Evolutionary conservation across 2,888 invertebrate genomes (phyloP).

Genomic region (Drosophila pegasa): DNA sequence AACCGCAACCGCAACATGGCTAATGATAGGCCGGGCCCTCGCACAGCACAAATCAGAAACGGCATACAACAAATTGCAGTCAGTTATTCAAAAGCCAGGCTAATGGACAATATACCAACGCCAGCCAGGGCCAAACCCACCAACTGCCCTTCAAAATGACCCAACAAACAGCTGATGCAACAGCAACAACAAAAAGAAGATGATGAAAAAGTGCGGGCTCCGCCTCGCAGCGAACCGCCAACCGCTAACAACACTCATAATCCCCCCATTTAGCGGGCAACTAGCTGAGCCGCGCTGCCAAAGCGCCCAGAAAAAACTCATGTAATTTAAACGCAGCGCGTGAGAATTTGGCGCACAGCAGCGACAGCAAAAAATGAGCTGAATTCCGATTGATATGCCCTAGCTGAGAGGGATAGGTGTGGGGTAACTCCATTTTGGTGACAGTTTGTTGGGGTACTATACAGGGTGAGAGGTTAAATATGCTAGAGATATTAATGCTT

Average conservation of each 20-base stretch:
- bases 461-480: no score
- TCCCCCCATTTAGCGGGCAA: slow-evolving; percentile 73
- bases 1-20: slow-evolving; percentile 34
- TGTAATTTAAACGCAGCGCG: slow-evolving; percentile 71
- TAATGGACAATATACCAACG: slow-evolving; percentile 28
- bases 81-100: slow-evolving; percentile 50
- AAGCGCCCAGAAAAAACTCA: slow-evolving; percentile 36
- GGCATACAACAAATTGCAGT: slow-evolving; percentile 55
- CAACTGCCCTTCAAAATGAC: slow-evolving; percentile 44
- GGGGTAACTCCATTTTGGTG: background rate
- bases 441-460: background rate
- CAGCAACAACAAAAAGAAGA: background rate
- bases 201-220: slow-evolving; percentile 18
- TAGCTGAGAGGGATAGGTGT: background rate
- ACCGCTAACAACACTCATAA: slow-evolving; percentile 76
- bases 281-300: slow-evolving; percentile 39
- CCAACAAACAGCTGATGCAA: slow-evolving; percentile 18
- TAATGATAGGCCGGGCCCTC: slow-evolving; percentile 22
- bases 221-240: slow-evolving; percentile 19
- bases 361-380: slow-evolving; percentile 3
- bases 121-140: slow-evolving; percentile 7
- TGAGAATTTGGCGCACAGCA: slow-evolving; percentile 48
- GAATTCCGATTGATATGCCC: slow-evolving; percentile 23
- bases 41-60: slow-evolving; percentile 34
- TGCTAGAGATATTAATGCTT: no score